Conservation (phyloP, 2,113 vertebrate species). For the Amphiprion ocellaris region DNA sequence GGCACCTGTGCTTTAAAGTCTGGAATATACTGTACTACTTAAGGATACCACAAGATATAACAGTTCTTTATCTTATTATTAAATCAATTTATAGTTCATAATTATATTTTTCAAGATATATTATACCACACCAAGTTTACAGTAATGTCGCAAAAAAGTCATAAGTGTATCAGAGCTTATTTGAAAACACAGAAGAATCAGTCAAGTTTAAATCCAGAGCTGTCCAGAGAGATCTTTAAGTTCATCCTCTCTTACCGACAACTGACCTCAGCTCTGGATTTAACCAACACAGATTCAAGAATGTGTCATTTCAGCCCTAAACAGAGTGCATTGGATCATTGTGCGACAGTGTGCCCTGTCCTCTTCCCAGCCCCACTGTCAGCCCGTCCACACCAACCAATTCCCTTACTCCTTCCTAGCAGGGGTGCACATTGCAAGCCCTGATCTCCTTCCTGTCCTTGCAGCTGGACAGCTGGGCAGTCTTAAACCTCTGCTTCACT, state of each 20-base stretch:
- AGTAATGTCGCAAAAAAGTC: constrained; percentile 83
- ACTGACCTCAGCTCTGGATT: constrained; percentile 68
- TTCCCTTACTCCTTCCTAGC: constrained; percentile 84
- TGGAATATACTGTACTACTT: constrained; percentile 77
- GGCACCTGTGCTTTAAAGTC: constrained; percentile 87
- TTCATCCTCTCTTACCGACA: constrained; percentile 19
- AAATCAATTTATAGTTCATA: constrained; percentile 74
- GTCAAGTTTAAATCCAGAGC: constrained; percentile 58
- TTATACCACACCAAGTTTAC: constrained; percentile 86
- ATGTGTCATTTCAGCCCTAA: constrained; percentile 81
- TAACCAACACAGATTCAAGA: constrained; percentile 82
- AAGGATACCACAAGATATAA: constrained; percentile 79
- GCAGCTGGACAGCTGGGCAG: constrained; percentile 93
- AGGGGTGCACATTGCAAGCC: constrained; percentile 96
- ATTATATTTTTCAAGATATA: constrained; percentile 78
- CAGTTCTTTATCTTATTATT: constrained; percentile 73
- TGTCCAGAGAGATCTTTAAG: constrained; percentile 34
- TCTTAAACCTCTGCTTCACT: constrained; percentile 96
- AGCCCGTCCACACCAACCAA: constrained; percentile 11
- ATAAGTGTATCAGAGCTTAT: constrained; percentile 75
- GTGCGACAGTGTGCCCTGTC: constrained; percentile 64
- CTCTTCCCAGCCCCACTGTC: constrained; percentile 32
- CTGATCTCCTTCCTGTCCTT: constrained; percentile 99
- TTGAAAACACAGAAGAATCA: constrained; percentile 77
- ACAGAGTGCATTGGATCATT: constrained; percentile 80